Conservation (phyloP, 1,140 invertebrate species). For the Ptiloglossa arizonensis region DNA sequence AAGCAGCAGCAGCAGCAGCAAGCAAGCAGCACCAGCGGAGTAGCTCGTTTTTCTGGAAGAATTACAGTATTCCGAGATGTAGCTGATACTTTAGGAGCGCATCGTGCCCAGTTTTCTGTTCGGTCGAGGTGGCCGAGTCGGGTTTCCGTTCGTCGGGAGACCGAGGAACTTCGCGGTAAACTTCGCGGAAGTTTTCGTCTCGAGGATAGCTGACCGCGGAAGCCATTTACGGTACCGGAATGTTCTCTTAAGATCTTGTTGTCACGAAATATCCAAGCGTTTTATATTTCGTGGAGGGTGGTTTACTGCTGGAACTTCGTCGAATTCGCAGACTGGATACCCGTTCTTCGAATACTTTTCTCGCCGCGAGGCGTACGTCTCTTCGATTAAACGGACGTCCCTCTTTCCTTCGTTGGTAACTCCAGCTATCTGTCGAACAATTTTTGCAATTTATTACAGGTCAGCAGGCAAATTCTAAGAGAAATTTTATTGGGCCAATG, state of each 20-base stretch:
- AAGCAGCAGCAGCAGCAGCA: no score
- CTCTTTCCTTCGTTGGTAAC: no score
- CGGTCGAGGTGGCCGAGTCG: neutral
- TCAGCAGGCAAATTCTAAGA: no score
- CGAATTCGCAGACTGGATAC: neutral
- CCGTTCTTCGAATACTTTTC: neutral
- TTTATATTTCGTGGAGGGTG: conserved; percentile 28
- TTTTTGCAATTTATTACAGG: no score
- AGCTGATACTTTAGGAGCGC: neutral
- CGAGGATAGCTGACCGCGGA: conserved; percentile 51
- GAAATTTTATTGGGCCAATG: no score
- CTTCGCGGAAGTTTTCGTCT: conserved; percentile 42
- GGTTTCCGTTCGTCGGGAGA: conserved; percentile 29
- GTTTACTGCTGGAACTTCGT: neutral
- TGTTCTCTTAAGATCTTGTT: conserved; percentile 30
- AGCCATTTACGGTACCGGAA: conserved; percentile 47
- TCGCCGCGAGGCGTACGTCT: neutral
- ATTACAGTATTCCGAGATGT: neutral
- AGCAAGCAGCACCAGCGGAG: no score
- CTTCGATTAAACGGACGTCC: no score
- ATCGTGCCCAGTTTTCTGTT: conserved; percentile 16
- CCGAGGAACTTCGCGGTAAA: conserved; percentile 46
- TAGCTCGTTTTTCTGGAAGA: neutral
- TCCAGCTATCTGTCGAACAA: no score
- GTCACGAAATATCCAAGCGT: conserved; percentile 38